Evolutionary conservation across 2,888 invertebrate genomes (phyloP), one percentile per base, ranked within the genome.

Genomic region (Willowsia nigromaculata): DNA sequence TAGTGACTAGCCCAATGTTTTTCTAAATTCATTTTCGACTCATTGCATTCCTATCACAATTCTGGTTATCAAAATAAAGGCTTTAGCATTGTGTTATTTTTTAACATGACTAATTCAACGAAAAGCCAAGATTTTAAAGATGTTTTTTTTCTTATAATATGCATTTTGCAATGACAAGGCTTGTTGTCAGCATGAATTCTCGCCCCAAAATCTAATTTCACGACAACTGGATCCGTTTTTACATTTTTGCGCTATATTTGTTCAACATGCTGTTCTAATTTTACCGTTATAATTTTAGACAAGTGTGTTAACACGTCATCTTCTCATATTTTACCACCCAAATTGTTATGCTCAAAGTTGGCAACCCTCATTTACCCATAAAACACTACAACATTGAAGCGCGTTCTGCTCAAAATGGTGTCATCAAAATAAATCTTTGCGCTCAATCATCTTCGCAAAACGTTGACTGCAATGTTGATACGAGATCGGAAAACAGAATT

Each of bases 251-350:
- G n/a, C 65, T n/a, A 65, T 37, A 13, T 37, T 15, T 9, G 18
- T 22, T 4, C n/a, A 40, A 4, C 4, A 1, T 22, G 37, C 11
- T 68, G 68, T 40, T 68, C 68, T 40, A 68, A 68, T 68, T 68
- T 68, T 68, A 37, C 18, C 40, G 68, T 68, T 65, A 65, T 65
- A 68, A 68, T 68, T 68, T 68, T 68, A 68, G 68, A 68, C 40
- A 68, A 68, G 40, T 68, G 68, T 68, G 40, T 68, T 68, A 68
- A 22, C 68, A 68, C 68, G 68, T 68, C 68, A 68, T 68, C 40
- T 68, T 22, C 40, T 40, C 37, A 65, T 40, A 6, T 68, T 22
- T 68, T 22, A 68, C 9, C 18, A 9, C 22, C 9, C n/a, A 6
- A 40, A 25, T 40, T 40, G 18, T 40, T 40, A 6, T 37, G 0